These are phyloP conservation scores for Amphiprion ocellaris DNA, from an alignment of 2,113 vertebrate genomes.

Conservation along the genomic window DNA sequence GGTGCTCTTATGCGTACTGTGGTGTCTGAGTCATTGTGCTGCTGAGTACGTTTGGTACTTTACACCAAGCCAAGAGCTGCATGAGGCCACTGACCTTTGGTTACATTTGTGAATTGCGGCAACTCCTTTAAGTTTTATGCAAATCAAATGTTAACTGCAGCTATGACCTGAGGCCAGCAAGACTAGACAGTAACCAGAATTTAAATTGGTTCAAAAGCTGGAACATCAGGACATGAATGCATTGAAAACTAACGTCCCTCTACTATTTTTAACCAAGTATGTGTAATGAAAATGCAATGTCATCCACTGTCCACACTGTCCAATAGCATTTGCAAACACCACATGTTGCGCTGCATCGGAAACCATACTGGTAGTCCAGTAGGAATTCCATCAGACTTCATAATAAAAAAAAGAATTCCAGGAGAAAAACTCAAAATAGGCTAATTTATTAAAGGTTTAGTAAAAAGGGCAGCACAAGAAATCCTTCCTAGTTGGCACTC, in stretches of 20 bases:
- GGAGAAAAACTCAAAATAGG: slow-evolving; percentile 1
- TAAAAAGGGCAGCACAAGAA: slow-evolving; percentile 15
- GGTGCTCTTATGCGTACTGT: no score
- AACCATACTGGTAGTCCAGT: not conserved
- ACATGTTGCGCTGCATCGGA: slow-evolving; percentile 10
- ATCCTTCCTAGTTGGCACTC: slow-evolving; percentile 5
- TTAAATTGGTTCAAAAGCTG: not conserved
- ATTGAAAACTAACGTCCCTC: not conserved
- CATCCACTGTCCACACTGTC: no score
- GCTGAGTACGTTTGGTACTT: not conserved
- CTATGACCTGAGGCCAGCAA: not conserved
- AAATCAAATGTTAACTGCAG: slow-evolving; percentile 33
- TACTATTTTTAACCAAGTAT: not conserved
- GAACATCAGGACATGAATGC: not conserved
- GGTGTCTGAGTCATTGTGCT: not conserved
- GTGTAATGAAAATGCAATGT: no score
- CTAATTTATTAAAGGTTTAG: slow-evolving; percentile 41
- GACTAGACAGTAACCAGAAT: not conserved
- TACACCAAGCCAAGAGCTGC: not conserved
- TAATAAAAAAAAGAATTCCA: not conserved
- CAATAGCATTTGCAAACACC: not conserved
- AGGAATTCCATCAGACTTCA: slow-evolving; percentile 6
- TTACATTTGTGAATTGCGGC: not conserved
- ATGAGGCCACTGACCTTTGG: not conserved
- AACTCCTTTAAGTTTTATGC: slow-evolving; percentile 18